Evolutionary conservation across 1,140 invertebrate genomes (phyloP).

Genomic region (Cardiocondyla obscurior): DNA sequence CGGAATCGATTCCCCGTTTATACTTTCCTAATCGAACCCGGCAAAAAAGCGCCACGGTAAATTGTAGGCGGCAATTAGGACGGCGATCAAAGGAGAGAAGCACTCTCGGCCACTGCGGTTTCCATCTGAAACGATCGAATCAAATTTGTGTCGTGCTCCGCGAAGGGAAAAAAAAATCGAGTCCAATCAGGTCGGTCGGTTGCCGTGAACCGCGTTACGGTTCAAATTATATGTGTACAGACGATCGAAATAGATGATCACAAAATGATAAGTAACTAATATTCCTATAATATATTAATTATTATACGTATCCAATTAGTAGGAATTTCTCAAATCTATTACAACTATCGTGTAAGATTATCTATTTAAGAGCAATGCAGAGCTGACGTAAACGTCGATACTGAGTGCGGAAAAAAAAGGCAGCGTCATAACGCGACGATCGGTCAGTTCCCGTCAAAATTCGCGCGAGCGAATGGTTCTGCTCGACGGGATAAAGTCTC

Average conservation of each 20-base stretch:
- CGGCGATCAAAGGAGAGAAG: constrained; percentile 61
- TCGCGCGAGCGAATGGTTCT: constrained; percentile 41
- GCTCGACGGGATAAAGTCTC: constrained; percentile 41
- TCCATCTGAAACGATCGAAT: constrained; percentile 39
- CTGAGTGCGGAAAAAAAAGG: not conserved
- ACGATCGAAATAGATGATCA: not conserved
- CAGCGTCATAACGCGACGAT: not conserved
- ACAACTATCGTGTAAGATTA: too few species aligned
- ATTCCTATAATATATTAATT: too few species aligned
- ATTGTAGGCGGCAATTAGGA: constrained; percentile 63
- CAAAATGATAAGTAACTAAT: not conserved
- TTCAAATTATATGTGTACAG: not conserved
- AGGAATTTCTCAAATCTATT: not conserved
- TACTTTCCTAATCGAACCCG: constrained; percentile 19
- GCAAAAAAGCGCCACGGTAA: constrained; percentile 53
- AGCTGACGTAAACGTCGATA: not conserved
- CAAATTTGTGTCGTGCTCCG: constrained; percentile 35
- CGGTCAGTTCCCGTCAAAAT: constrained; percentile 8
- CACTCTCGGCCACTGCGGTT: constrained; percentile 45
- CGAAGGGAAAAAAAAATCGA: not conserved
- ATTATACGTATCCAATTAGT: not conserved
- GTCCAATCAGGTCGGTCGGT: not conserved
- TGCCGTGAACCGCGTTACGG: not conserved
- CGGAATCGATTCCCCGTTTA: constrained; percentile 28
- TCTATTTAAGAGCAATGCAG: not conserved